These are phyloP conservation scores for Helicolenus hilgendorfi DNA, from an alignment of 2,797 vertebrate genomes.

Conservation along the genomic window DNA sequence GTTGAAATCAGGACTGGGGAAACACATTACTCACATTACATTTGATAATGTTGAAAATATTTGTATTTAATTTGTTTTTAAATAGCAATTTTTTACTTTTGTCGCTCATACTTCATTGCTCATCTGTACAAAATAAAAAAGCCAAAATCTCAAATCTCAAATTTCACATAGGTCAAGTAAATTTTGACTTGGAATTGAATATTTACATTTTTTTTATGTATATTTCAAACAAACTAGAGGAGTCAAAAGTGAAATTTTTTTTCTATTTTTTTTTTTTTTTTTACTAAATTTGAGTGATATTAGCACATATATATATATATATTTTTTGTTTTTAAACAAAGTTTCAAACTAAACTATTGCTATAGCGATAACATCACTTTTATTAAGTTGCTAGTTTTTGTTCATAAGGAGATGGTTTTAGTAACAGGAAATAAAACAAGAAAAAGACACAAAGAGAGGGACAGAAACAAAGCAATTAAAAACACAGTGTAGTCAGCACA, in stretches of 20 bases:
- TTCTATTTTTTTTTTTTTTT: background rate
- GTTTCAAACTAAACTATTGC: background rate
- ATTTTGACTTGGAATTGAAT: background rate
- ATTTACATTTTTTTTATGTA: too few species aligned
- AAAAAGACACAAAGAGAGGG: background rate
- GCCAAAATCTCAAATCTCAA: too few species aligned
- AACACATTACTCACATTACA: too few species aligned
- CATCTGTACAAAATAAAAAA: too few species aligned
- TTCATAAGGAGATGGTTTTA: background rate
- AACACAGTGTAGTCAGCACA: background rate
- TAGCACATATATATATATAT: background rate
- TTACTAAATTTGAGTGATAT: background rate
- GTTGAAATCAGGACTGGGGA: too few species aligned
- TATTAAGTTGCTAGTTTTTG: background rate
- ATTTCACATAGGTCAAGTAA: too few species aligned
- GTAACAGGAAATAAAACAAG: background rate
- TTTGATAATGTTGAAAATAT: too few species aligned
- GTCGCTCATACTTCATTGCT: rapidly evolving
- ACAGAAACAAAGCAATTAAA: background rate
- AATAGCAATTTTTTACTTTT: too few species aligned
- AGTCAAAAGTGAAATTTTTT: background rate
- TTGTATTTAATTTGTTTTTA: too few species aligned
- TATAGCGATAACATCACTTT: background rate
- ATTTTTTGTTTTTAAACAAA: background rate
- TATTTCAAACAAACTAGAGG: background rate